phyloP scores from a whole-genome alignment of 2,888 invertebrate genomes.

The Atrina japonica region DNA sequence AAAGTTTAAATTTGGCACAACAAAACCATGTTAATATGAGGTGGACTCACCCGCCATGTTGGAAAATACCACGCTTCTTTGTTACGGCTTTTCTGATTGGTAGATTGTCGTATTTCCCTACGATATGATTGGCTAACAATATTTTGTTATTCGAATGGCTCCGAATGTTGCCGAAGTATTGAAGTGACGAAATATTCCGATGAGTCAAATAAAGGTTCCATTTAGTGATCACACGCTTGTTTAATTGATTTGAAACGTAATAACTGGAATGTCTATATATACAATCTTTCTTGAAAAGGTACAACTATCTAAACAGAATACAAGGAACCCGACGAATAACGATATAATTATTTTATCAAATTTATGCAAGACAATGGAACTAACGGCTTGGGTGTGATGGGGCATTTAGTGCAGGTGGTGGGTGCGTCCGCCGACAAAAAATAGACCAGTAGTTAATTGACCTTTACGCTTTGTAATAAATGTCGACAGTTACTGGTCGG shows the following conservation, averaged over 20 bases:
- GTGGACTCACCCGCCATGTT: slow-evolving; percentile 80
- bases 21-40: slow-evolving; percentile 74
- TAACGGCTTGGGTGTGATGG: slow-evolving; percentile 37
- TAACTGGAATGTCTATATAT: not conserved
- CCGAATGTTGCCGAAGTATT: slow-evolving; percentile 63
- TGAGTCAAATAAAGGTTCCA: slow-evolving; percentile 50
- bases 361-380: slow-evolving; percentile 22
- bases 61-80: slow-evolving; percentile 76
- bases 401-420: slow-evolving; percentile 36
- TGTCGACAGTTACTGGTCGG: no score
- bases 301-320: no score
- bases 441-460: slow-evolving; percentile 6
- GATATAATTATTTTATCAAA: not conserved
- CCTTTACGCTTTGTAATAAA: no score
- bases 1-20: slow-evolving; percentile 68
- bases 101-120: slow-evolving; percentile 48
- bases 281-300: not conserved
- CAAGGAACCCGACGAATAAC: no score
- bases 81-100: slow-evolving; percentile 66
- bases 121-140: slow-evolving; percentile 66
- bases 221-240: no score
- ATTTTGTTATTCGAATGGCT: slow-evolving; percentile 59
- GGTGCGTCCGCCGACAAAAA: slow-evolving; percentile 38
- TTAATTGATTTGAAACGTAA: not conserved
- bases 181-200: slow-evolving; percentile 63